phyloP scores from a whole-genome alignment of 2,888 invertebrate species.

The Aplocera efformata region DNA sequence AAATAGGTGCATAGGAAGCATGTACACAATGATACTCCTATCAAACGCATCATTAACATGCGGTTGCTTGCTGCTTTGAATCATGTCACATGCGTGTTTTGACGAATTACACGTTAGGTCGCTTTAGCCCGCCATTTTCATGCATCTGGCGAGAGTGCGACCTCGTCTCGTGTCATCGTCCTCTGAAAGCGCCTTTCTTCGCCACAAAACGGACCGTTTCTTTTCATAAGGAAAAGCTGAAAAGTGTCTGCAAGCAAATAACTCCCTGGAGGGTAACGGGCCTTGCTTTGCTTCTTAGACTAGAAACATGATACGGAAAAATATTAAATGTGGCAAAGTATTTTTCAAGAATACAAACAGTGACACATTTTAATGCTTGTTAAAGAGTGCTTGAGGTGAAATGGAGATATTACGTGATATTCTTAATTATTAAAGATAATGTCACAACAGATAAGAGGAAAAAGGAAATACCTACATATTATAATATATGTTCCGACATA shows the following conservation, averaged over 20 bases:
- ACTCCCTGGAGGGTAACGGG: slow-evolving; percentile 77
- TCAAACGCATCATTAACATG: too few relatives aligned
- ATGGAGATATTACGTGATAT: slow-evolving; percentile 16
- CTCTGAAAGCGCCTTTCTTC: slow-evolving; percentile 79
- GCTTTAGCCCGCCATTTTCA: slow-evolving; percentile 70
- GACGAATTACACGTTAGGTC: slow-evolving; percentile 73
- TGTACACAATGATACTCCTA: slow-evolving; percentile 1
- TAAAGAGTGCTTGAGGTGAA: slow-evolving; percentile 8
- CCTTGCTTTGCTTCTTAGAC: slow-evolving; percentile 68
- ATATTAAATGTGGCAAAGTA: slow-evolving; percentile 54
- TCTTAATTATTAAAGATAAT: too few relatives aligned
- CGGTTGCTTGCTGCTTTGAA: slow-evolving; percentile 2
- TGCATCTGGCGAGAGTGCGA: slow-evolving; percentile 73
- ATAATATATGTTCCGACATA: too few relatives aligned
- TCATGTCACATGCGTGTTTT: slow-evolving; percentile 51
- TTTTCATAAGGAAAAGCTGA: slow-evolving; percentile 80
- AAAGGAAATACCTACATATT: too few relatives aligned
- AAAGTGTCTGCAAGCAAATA: slow-evolving; percentile 80
- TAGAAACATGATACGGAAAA: slow-evolving; percentile 61
- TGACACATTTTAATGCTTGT: slow-evolving; percentile 21
- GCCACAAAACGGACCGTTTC: slow-evolving; percentile 79
- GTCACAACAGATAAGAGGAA: too few relatives aligned
- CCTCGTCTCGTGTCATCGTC: slow-evolving; percentile 80
- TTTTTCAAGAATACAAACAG: slow-evolving; percentile 42
- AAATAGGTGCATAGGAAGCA: slow-evolving; percentile 11